A percentile compares a stretch with the other conserved stretches of the same genome.
These are phyloP conservation scores for Baryphthengus martii DNA, from an alignment of 2,113 vertebrate genomes.

Conservation along the genomic window DNA sequence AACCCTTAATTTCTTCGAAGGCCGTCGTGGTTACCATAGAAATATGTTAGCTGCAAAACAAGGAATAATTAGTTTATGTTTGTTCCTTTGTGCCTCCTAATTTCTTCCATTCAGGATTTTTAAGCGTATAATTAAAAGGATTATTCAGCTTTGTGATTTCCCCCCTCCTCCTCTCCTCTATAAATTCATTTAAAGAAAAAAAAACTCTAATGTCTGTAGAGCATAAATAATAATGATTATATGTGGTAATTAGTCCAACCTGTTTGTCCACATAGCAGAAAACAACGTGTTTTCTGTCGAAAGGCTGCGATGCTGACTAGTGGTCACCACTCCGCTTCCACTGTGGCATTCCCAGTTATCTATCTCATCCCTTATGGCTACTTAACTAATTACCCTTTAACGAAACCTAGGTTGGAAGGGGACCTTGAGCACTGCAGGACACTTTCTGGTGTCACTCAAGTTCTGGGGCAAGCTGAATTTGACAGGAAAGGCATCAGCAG, in stretches of 20 bases:
- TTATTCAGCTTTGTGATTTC: conserved; percentile 61
- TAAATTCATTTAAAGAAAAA: conserved; percentile 69
- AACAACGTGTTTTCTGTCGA: conserved; percentile 5
- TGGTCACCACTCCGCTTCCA: background rate
- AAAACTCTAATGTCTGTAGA: conserved; percentile 60
- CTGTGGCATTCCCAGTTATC: background rate
- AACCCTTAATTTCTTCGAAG: background rate
- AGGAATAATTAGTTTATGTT: conserved; percentile 66
- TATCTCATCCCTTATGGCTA: background rate
- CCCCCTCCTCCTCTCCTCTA: background rate
- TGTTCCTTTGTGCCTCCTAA: conserved; percentile 66
- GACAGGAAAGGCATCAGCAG: background rate
- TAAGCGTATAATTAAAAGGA: conserved; percentile 72
- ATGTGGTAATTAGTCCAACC: conserved; percentile 68
- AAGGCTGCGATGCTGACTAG: background rate
- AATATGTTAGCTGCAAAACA: conserved; percentile 52
- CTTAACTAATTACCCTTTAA: background rate
- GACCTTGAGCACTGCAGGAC: background rate
- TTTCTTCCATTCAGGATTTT: conserved; percentile 73
- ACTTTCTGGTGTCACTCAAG: background rate
- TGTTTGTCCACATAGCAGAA: conserved; percentile 67
- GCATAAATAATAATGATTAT: conserved; percentile 62
- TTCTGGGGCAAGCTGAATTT: background rate
- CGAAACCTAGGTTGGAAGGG: background rate
- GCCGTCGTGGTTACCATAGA: conserved; percentile 53